These are phyloP conservation scores for Lumbricus terrestris DNA, from an alignment of 2,888 invertebrate genomes.

Conservation along the genomic window DNA sequence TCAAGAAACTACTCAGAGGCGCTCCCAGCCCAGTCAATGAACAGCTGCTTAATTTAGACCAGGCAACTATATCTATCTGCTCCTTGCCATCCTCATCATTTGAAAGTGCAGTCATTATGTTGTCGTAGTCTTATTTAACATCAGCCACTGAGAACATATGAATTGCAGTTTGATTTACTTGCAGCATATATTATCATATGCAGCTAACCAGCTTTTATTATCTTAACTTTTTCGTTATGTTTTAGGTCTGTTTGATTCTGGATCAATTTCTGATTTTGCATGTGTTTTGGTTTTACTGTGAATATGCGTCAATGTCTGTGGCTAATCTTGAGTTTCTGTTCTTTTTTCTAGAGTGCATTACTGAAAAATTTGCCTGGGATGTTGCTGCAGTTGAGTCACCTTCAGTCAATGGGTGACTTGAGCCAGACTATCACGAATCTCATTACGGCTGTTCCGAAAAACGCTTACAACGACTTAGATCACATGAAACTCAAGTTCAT, in stretches of 20 bases:
- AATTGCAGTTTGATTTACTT: neutral
- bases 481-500: conserved; percentile 11
- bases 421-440: conserved; percentile 51
- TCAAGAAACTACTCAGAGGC: too few relatives aligned
- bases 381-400: conserved; percentile 72
- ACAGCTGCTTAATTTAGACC: too few relatives aligned
- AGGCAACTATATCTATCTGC: too few relatives aligned
- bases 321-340: neutral
- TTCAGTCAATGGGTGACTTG: conserved; percentile 59
- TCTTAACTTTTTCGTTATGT: neutral
- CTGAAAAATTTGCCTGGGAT: conserved; percentile 79
- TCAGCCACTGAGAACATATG: neutral
- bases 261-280: neutral
- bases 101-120: too few relatives aligned
- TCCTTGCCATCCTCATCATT: too few relatives aligned
- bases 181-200: neutral
- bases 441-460: conserved; percentile 70
- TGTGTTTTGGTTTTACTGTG: neutral
- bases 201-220: neutral
- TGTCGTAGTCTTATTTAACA: too few relatives aligned
- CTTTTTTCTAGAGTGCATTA: neutral
- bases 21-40: too few relatives aligned
- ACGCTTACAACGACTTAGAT: conserved; percentile 14
- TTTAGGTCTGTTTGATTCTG: neutral
- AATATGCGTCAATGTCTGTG: neutral